Evolutionary conservation across 2,113 vertebrate genomes (phyloP).

Genomic region (Galemys pyrenaicus): DNA sequence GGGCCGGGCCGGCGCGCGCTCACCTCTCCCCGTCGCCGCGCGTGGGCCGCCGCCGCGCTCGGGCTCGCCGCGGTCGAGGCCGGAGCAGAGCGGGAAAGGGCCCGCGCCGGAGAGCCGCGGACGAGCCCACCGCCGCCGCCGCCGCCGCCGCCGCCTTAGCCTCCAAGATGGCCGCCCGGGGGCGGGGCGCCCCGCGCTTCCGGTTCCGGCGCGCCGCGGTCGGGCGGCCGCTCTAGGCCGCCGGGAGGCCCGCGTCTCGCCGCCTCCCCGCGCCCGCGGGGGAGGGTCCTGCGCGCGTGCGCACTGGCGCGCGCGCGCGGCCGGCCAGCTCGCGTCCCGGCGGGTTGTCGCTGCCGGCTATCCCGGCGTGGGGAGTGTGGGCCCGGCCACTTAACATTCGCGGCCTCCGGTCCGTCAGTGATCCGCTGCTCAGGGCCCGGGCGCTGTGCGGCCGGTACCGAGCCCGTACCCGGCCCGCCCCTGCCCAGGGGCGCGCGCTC

Average conservation of each 20-base stretch:
- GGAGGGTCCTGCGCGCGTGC: background rate
- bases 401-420: too few species aligned
- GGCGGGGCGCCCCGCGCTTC: background rate
- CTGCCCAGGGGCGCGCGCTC: background rate
- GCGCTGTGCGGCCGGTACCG: background rate
- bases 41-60: conserved; percentile 76
- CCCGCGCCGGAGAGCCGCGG: conserved; percentile 8
- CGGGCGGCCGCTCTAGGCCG: conserved; percentile 51
- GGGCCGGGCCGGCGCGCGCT: background rate
- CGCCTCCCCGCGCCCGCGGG: fast-evolving
- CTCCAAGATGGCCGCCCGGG: conserved; percentile 1
- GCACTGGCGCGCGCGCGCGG: background rate
- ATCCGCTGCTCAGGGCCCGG: too few species aligned
- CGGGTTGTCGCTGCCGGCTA: too few species aligned
- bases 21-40: conserved; percentile 77
- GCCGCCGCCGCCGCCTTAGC: background rate
- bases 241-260: background rate
- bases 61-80: conserved; percentile 82
- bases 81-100: conserved; percentile 70
- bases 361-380: too few species aligned
- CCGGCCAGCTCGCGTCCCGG: too few species aligned
- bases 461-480: background rate
- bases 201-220: conserved; percentile 46
- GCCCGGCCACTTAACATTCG: too few species aligned
- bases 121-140: background rate